Conservation (phyloP, 2,113 vertebrate genomes). For the Psammodynastes pulverulentus region DNA sequence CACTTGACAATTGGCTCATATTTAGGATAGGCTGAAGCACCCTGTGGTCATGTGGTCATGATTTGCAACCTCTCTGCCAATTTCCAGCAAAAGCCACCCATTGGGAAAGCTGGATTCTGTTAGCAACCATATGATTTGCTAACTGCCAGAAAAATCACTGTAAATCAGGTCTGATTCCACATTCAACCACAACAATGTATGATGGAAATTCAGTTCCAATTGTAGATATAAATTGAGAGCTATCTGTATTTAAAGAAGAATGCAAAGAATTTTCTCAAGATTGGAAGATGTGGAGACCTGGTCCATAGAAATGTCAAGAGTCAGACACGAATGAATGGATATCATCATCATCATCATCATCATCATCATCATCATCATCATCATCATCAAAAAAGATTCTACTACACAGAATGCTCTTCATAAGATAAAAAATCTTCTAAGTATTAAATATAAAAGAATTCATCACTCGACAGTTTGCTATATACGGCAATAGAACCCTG, state of each 20-base stretch:
- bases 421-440: constrained; percentile 59
- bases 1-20: neutral
- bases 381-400: constrained; percentile 51
- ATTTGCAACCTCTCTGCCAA: neutral
- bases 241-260: constrained; percentile 33
- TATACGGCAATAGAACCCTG: constrained; percentile 43
- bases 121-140: neutral
- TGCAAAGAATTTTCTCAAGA: constrained; percentile 19
- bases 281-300: neutral
- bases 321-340: neutral
- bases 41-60: neutral
- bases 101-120: neutral
- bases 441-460: constrained; percentile 36
- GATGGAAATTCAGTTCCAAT: neutral
- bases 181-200: neutral
- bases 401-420: constrained; percentile 57
- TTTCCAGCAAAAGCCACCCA: neutral
- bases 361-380: no score
- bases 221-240: neutral
- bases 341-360: neutral
- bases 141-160: neutral
- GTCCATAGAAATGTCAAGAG: neutral
- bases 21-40: neutral
- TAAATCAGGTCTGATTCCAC: neutral
- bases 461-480: constrained; percentile 50